Base-by-base conservation (phyloP, 2,113 vertebrate species). In the Eulemur macaco region DNA sequence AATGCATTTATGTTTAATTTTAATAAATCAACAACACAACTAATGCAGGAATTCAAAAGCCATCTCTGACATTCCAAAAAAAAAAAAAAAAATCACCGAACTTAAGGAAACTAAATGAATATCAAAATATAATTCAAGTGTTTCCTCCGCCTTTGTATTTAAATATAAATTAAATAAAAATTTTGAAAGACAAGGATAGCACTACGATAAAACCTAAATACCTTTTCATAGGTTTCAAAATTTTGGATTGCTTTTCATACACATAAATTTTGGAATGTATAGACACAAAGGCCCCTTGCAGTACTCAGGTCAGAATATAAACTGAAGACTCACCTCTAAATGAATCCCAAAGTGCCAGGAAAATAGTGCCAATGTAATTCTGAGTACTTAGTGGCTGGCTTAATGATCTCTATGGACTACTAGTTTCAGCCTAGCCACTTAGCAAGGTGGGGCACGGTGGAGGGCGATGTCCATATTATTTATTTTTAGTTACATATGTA, bases 11-110 rank as follows among this genome's bases (percentile, higher is more conserved):
- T 52, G 12, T 92, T 97, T 88, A 50, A 39, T 84, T 87, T 92
- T 88, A 87, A 80, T 68, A 73, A 68, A 39, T 83, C 63, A 90
- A n/a, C 60, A 7, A 80, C 39, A 77, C 9, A 69, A 45, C 81
- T 81, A 92, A 94, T 34, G 4, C 27, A 80, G 20, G 29, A 86
- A 87, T 84, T 74, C 63, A 93, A 94, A 96, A 87, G 10, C 27
- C 21, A 83, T 20, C 23, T 88, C 21, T 74, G 47, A 96, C 82
- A 90, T 71, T 74, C 56, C 68, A 54, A 54, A 15, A 89, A 92
- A 74, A 42, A 42, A 8, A 82, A 80, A 77, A 83, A 80, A 82
- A 86, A 90, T 87, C 54, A 73, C 15, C 15, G 66, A 88, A 88
- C 29, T 87, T 87, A 74, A 89, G 47, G 6, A 74, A 89, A 74